Evolutionary conservation across 1,140 invertebrate genomes (phyloP), one percentile per base, ranked within the genome.

Genomic region (Triops longicaudatus): DNA sequence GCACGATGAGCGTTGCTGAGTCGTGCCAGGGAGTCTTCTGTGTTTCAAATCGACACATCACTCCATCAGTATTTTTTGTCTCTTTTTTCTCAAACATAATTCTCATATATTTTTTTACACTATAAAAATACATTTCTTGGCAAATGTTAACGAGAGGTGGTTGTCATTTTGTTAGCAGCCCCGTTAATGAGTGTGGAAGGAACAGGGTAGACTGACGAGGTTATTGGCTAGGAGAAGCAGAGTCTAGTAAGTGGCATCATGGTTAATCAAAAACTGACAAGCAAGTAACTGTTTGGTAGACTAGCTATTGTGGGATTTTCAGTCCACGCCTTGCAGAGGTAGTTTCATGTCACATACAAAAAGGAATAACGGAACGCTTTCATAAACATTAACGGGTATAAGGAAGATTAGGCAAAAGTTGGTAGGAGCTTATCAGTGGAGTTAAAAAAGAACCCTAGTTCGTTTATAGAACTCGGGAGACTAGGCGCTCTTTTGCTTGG

Each of bases 91-190:
- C 50, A 37, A 4, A 37, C 2, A 37, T 37, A 37, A 37, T 63
- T 63, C 6, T 63, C 17, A 63, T 22, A 10, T 17, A 44, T 63
- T 14, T 63, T 63, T 17, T 22, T 63, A 63, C 22, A 17, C n/a
- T 63, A 63, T 22, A 63, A 63, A 63, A n/a, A 63, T n/a, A 63
- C 6, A 63, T 22, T 5, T 63, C 22, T 22, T 63, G 17, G 50
- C 10, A 63, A 63, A 63, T 6, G 50, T 10, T 63, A 63, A 63
- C 50, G 50, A 63, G 50, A 63, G 50, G 50, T 63, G 50, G 50
- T 63, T 63, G n/a, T 63, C 50, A 37, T 63, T 63, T 63, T 63
- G 50, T 63, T 63, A 63, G 50, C 50, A 63, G 50, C 50, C 50
- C 50, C 14, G 17, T 63, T 12, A 63, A 63, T n/a, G 17, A 17